Conservation (phyloP, 2,797 vertebrate species). For the Oreochromis grahami region DNA sequence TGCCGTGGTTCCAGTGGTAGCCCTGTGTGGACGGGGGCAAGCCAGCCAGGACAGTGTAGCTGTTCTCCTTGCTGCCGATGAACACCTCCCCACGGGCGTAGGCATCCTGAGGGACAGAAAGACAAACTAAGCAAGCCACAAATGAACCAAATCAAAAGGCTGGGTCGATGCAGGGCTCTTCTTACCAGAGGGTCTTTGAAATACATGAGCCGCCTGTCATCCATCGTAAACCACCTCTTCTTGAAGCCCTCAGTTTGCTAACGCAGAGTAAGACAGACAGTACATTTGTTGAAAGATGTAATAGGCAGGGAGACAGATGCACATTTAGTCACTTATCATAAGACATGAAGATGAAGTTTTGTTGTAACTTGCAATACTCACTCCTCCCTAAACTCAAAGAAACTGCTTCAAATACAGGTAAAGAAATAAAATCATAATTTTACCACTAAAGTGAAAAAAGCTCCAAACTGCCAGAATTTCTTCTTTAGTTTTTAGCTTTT, state of each 20-base stretch:
- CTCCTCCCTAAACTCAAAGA: background rate
- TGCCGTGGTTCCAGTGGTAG: slow-evolving; percentile 90
- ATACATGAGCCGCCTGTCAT: slow-evolving; percentile 96
- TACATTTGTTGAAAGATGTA: background rate
- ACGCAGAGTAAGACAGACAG: background rate
- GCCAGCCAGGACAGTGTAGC: slow-evolving; percentile 89
- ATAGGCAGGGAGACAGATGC: background rate
- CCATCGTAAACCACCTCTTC: slow-evolving; percentile 97
- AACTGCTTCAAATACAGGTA: background rate
- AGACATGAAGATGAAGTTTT: background rate
- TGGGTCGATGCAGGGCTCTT: background rate
- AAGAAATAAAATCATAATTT: background rate
- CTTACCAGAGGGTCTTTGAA: slow-evolving; percentile 98
- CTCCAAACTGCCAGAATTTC: background rate
- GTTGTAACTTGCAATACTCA: background rate
- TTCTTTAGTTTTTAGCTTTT: rapidly evolving
- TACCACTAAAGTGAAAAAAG: rapidly evolving
- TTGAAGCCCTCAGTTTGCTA: slow-evolving; percentile 98
- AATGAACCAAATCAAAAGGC: background rate
- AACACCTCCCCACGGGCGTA: slow-evolving; percentile 95
- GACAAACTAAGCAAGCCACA: background rate
- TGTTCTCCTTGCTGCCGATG: slow-evolving; percentile 94
- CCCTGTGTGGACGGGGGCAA: slow-evolving; percentile 87
- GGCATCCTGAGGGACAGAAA: slow-evolving; percentile 80
- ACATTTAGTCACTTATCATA: background rate